Conservation (phyloP, 2,888 invertebrate species). For the Drosophila neutralis region DNA sequence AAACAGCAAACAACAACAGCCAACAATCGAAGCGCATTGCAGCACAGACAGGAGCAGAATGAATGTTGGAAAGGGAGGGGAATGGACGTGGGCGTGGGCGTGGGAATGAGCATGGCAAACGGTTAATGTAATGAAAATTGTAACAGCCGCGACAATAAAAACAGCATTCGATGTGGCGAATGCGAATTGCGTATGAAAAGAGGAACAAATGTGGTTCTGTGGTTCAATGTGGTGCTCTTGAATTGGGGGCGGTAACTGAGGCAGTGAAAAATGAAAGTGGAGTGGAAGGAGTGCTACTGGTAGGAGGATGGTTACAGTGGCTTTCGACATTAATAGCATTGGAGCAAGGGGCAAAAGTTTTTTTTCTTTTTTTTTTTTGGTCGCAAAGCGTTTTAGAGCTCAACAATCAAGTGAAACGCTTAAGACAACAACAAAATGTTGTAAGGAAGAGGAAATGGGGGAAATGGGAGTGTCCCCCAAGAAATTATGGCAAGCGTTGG, state of each 20-base stretch:
- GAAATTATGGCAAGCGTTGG: slow-evolving; percentile 7
- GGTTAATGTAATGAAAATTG: slow-evolving; percentile 79
- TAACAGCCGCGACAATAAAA: slow-evolving; percentile 68
- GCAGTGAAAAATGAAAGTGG: background rate
- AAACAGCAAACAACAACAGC: slow-evolving; percentile 17
- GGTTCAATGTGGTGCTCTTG: background rate
- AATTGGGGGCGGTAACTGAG: background rate
- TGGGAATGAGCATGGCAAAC: slow-evolving; percentile 46
- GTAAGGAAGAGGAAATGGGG: background rate
- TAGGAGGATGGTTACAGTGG: background rate
- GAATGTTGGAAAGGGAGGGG: background rate
- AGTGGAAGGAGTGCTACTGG: background rate
- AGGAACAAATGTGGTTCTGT: background rate
- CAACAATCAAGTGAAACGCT: slow-evolving; percentile 48
- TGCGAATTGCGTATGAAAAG: slow-evolving; percentile 31
- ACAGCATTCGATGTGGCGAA: slow-evolving; percentile 60
- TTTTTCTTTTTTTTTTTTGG: slow-evolving; percentile 37
- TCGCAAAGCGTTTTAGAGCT: slow-evolving; percentile 50
- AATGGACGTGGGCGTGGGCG: background rate
- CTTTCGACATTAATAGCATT: slow-evolving; percentile 33
- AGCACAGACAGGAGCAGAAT: background rate
- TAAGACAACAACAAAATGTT: slow-evolving; percentile 23
- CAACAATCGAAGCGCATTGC: slow-evolving; percentile 43
- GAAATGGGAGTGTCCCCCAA: background rate
- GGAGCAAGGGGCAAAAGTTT: slow-evolving; percentile 46